Evolutionary conservation across 2,888 invertebrate genomes (phyloP), one percentile per base, ranked within the genome.

Genomic region (Noctua janthe): DNA sequence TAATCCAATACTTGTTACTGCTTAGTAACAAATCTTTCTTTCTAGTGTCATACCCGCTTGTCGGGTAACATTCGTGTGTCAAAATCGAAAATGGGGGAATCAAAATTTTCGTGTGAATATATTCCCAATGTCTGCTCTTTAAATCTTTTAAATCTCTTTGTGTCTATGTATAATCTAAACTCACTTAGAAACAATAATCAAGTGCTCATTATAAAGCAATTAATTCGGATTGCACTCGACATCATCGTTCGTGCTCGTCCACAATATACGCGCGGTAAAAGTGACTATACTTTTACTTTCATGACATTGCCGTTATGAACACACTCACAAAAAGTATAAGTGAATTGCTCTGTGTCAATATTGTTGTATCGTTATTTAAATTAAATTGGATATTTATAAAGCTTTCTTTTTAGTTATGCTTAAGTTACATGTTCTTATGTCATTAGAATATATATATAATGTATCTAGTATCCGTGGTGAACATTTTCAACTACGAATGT

Each of bases 211-310:
- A 83, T 75, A 80, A 77, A 81, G 49, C 70, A 83, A 84, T 89
- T 84, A 83, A 84, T 74, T 79, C 78, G 29, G 77, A 79, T 73
- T 85, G 86, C 81, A 85, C 75, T 84, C 70, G 70, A 80, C 81
- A 20, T 20, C 39, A 81, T 80, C 79, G 81, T 83, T 82, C 80
- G 78, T 81, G 84, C 67, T 74, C 74, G 75, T 79, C 20, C 51
- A 77, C 66, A 70, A 62, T 72, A 62, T 51, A 62, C 70, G 73
- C 69, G 74, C 76, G 82, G 87, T 89, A 92, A 90, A 92, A 93
- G 93, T 91, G 92, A 82, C 84, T 84, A 70, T 72, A 92, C 93
- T 93, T 93, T 93, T 93, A 93, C 93, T 93, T 93, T 93, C 90
- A 85, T 87, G 70, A 78, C 78, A 76, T 75, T 74, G 82, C 77